phyloP scores from a whole-genome alignment of 2,113 vertebrate species.

The Lepus europaeus region DNA sequence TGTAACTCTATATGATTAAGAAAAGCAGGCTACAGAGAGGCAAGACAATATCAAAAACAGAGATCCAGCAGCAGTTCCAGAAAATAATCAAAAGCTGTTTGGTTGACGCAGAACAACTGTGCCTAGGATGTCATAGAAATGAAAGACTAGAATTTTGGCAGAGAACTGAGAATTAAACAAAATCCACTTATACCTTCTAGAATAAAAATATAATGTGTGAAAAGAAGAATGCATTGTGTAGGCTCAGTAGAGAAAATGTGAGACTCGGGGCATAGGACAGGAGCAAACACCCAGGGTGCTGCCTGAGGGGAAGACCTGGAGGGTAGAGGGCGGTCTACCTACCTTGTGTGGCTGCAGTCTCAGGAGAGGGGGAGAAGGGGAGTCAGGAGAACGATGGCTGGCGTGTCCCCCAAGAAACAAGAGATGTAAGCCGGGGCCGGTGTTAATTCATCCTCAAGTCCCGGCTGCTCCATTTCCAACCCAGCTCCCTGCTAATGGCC shows the following conservation, averaged over 20 bases:
- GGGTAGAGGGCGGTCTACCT: not conserved
- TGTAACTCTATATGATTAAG: not conserved
- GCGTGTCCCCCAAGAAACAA: not conserved
- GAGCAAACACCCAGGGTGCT: not conserved
- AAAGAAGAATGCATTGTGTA: not conserved
- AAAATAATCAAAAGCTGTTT: not conserved
- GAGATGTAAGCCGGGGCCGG: not conserved
- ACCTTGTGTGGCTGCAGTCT: not conserved
- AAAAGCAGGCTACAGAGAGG: not conserved
- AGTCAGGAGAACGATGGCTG: not conserved
- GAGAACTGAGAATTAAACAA: not conserved
- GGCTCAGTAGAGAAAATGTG: not conserved
- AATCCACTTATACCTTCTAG: not conserved
- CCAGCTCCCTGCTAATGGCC: too few relatives aligned
- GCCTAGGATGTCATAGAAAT: not conserved
- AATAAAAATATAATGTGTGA: constrained; percentile 29
- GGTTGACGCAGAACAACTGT: not conserved
- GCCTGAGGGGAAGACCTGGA: not conserved
- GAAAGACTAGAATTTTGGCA: constrained; percentile 9
- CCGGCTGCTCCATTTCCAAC: too few relatives aligned
- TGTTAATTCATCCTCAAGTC: too few relatives aligned
- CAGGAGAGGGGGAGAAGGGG: not conserved
- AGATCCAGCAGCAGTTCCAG: not conserved
- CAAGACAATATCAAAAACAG: not conserved
- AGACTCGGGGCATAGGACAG: not conserved